Base-by-base conservation (phyloP, 2,797 vertebrate species). In the Steatocranus sp. region DNA sequence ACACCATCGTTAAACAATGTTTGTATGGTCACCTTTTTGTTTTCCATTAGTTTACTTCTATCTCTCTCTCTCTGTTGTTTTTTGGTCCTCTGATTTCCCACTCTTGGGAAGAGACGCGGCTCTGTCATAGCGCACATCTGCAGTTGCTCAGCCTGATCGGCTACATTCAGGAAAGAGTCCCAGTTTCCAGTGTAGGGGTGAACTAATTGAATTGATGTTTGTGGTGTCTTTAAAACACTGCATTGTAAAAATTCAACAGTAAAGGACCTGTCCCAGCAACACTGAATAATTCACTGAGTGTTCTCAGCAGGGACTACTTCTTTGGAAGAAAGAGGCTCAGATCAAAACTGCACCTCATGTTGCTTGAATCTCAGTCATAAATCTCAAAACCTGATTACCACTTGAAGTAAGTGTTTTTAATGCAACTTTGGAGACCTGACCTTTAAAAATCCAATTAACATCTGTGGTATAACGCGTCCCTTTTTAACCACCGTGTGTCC, bases 171-270 rank as follows among this genome's bases (percentile, higher is more conserved):
- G 38, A 46, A 70, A 18, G 25, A 73, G 25, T 48, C 11, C 68
- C 11, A 32, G 25, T 30, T 73, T 73, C 68, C 43, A 73, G 17
- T 48, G 3, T 48, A 73, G 25, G 10, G 25, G 25, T 48, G 17
- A 46, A 32, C 7, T 73, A 73, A 73, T 73, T 73, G 68, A 73
- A 4, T 4, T 73, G 68, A 73, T 32, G 46, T 81, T 58, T 58
- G 20, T 11, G 18, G 43, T 61, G 32, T 74, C 73, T 75, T 77
- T 51, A 77, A 79, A 85, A 78, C 46, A 20, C 63, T 7, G 34
- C 15, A 83, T 53, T 76, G 75, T 18, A 9, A 84, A 86, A 80
- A 84, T 73, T 86, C n/a, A 81, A 34, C 75, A 78, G 43, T 54
- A 49, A 38, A 23, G 10, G 70, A 34, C 23, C n/a, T 76, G 58